Evolutionary conservation across 2,113 vertebrate species (phyloP).

Genomic region (Merops nubicus): DNA sequence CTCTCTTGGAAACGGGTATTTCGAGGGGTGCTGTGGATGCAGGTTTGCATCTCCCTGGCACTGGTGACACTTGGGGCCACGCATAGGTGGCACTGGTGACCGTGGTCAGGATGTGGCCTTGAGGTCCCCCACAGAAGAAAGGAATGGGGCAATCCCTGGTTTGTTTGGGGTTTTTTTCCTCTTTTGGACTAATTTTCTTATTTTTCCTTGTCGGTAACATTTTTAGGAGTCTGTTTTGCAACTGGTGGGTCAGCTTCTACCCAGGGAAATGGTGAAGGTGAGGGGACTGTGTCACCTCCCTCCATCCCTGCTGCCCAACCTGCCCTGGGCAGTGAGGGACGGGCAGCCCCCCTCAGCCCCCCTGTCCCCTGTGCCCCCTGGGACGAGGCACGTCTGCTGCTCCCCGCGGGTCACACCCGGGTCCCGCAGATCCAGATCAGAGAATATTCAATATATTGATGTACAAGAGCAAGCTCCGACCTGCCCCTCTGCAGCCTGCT

Average conservation of each 20-base stretch:
- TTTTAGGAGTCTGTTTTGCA: accelerated
- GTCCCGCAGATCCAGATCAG: neutral
- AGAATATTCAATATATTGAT: constrained; percentile 7
- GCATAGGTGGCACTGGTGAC: neutral
- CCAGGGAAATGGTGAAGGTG: accelerated
- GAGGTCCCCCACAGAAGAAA: neutral
- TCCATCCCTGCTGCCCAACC: neutral
- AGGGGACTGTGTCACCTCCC: neutral
- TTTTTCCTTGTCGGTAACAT: accelerated
- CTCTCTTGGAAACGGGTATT: neutral
- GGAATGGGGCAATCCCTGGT: neutral
- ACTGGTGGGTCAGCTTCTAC: accelerated
- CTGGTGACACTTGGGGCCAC: neutral
- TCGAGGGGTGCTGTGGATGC: neutral
- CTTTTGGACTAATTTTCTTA: neutral
- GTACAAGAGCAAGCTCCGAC: neutral
- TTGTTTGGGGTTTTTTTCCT: no score
- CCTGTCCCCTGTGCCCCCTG: accelerated
- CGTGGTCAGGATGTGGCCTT: accelerated
- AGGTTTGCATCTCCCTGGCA: neutral
- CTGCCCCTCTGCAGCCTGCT: neutral
- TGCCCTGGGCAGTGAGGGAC: neutral
- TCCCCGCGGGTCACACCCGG: accelerated
- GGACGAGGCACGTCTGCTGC: neutral
- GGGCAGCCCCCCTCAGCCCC: neutral